Conservation (phyloP, 2,888 invertebrate genomes). For the Leptodirus hochenwartii region DNA sequence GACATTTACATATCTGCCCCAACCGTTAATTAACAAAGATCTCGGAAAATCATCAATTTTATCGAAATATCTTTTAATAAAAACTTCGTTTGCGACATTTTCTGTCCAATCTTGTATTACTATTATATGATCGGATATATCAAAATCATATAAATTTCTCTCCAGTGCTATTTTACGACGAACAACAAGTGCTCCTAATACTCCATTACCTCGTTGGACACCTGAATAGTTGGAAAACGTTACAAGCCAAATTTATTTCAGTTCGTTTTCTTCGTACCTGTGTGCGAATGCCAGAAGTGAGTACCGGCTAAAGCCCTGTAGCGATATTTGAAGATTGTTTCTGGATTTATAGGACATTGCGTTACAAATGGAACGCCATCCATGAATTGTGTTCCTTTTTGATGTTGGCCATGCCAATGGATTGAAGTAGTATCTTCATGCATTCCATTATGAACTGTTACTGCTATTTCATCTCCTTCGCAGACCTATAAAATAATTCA, state of each 20-base stretch:
- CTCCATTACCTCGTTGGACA: not conserved
- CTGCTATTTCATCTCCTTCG: not conserved
- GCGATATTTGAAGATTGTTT: not conserved
- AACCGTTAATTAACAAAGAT: too few species aligned
- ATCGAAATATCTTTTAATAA: too few species aligned
- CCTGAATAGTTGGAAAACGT: not conserved
- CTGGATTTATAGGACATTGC: not conserved
- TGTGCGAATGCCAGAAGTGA: constrained; percentile 1
- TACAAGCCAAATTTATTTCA: not conserved
- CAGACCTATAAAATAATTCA: constrained; percentile 1
- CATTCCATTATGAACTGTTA: not conserved
- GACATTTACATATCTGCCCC: not conserved
- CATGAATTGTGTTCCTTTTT: constrained; percentile 1
- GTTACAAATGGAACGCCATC: not conserved
- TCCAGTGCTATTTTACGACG: too few species aligned
- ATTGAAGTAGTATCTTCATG: not conserved
- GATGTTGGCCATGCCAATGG: constrained; percentile 1
- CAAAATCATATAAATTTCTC: not conserved
- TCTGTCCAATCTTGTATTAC: not conserved
- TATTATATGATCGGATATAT: not conserved
- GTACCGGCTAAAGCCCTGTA: not conserved
- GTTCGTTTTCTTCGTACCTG: not conserved
- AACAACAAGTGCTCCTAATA: not conserved
- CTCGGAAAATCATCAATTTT: too few species aligned
- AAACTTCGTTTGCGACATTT: too few species aligned